Conservation (phyloP, 2,888 invertebrate genomes). For the Deilephila porcellus region DNA sequence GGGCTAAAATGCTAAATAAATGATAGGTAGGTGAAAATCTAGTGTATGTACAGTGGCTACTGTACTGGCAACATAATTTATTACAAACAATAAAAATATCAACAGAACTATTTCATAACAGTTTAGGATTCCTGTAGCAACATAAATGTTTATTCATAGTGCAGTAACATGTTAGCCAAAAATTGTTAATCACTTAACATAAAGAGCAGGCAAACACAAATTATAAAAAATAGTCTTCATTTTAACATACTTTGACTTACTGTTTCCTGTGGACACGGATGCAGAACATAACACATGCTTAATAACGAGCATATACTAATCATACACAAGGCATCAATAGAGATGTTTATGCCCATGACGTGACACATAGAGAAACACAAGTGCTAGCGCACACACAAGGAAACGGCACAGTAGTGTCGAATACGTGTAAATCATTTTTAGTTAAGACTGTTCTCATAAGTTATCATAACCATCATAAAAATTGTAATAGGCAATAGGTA, state of each 20-base stretch:
- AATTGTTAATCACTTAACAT: constrained; percentile 72
- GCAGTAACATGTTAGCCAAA: constrained; percentile 80
- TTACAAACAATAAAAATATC: background rate
- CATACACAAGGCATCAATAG: constrained; percentile 58
- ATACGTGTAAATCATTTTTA: constrained; percentile 14
- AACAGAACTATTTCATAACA: constrained; percentile 33
- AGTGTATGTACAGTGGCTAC: constrained; percentile 39
- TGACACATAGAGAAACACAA: constrained; percentile 48
- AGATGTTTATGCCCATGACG: constrained; percentile 46
- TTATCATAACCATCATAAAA: background rate
- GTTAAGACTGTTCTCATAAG: background rate
- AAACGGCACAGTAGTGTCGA: constrained; percentile 49
- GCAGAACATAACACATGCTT: constrained; percentile 84
- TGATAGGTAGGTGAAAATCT: background rate
- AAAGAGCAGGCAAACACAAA: constrained; percentile 73
- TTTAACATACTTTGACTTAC: constrained; percentile 87
- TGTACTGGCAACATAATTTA: constrained; percentile 59
- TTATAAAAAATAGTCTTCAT: constrained; percentile 59
- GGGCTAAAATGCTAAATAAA: constrained; percentile 15
- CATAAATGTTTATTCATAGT: constrained; percentile 57
- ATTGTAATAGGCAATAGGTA: no score
- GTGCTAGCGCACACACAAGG: constrained; percentile 73
- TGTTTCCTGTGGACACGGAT: constrained; percentile 89
- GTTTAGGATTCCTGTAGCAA: constrained; percentile 62
- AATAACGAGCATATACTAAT: constrained; percentile 72